phyloP scores from a whole-genome alignment of 2,113 vertebrate genomes.

The Hucho hucho region DNA sequence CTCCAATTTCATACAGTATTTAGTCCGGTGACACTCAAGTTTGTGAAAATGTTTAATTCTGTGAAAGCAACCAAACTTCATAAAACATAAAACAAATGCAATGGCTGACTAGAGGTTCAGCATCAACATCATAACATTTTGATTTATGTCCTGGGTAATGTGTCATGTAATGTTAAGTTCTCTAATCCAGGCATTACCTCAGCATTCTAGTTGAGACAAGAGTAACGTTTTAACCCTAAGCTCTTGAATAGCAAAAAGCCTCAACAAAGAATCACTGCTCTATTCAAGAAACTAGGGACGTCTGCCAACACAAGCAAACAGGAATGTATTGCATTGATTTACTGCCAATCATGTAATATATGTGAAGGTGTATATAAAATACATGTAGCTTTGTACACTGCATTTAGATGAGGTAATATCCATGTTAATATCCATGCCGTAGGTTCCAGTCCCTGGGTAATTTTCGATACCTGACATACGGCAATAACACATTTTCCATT shows the following conservation, averaged over 20 bases:
- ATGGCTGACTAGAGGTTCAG: conserved; percentile 52
- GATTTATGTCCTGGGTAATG: conserved; percentile 62
- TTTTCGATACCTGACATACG: conserved; percentile 50
- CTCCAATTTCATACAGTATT: neutral
- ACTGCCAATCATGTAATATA: conserved; percentile 71
- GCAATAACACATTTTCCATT: conserved; percentile 63
- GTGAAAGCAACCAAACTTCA: neutral
- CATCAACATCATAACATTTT: conserved; percentile 56
- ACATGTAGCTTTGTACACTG: conserved; percentile 53
- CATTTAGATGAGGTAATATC: conserved; percentile 61
- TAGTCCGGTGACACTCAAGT: neutral
- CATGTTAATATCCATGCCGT: conserved; percentile 49
- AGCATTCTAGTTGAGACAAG: conserved; percentile 65
- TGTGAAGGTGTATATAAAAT: conserved; percentile 68
- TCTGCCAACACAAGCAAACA: conserved; percentile 71
- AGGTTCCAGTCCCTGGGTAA: conserved; percentile 53
- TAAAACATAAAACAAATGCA: conserved; percentile 41
- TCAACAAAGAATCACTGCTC: conserved; percentile 66
- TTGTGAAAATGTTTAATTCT: neutral
- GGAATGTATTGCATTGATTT: conserved; percentile 66
- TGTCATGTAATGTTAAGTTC: conserved; percentile 57
- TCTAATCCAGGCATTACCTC: conserved; percentile 66
- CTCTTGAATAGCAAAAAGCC: conserved; percentile 42
- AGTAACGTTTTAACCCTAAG: conserved; percentile 66
- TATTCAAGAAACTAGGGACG: conserved; percentile 61